Conservation (phyloP, 2,797 vertebrate species). For the Sebastes baramenuke region DNA sequence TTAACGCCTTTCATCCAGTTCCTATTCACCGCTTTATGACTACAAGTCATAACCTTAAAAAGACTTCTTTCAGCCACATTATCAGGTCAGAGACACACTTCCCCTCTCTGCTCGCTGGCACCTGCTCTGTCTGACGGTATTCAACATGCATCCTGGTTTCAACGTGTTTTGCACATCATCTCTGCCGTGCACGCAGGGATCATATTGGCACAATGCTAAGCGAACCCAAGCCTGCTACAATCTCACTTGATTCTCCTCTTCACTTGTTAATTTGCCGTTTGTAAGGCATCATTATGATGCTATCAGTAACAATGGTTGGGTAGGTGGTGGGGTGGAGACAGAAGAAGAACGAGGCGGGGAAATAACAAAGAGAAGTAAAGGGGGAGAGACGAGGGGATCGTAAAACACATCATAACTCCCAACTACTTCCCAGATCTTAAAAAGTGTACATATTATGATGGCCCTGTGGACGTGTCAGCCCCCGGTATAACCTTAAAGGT, state of each 20-base stretch:
- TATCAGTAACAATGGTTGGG: conserved; percentile 6
- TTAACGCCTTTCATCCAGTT: conserved; percentile 45
- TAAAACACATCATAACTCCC: conserved; percentile 17
- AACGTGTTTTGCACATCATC: conserved; percentile 25
- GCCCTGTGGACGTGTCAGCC: background rate
- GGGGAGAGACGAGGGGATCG: background rate
- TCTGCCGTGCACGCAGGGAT: conserved; percentile 25
- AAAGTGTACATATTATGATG: conserved; percentile 1
- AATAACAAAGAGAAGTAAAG: conserved; percentile 8
- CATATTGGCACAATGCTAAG: conserved; percentile 4
- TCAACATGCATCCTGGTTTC: conserved; percentile 21
- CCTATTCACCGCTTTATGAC: conserved; percentile 52
- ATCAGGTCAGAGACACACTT: conserved; percentile 51
- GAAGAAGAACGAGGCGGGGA: background rate
- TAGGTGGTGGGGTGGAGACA: background rate
- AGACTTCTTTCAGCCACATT: conserved; percentile 43
- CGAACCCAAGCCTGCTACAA: background rate
- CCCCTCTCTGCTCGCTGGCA: conserved; percentile 13
- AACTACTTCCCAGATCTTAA: conserved; percentile 15
- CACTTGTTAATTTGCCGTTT: background rate
- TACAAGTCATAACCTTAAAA: conserved; percentile 41
- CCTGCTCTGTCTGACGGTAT: conserved; percentile 24
- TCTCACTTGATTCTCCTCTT: conserved; percentile 1
- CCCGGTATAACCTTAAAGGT: conserved; percentile 2
- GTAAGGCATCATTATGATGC: conserved; percentile 10